Evolutionary conservation across 2,113 vertebrate species (phyloP), one percentile per base, ranked within the genome.

Genomic region (Okapia johnstoni): DNA sequence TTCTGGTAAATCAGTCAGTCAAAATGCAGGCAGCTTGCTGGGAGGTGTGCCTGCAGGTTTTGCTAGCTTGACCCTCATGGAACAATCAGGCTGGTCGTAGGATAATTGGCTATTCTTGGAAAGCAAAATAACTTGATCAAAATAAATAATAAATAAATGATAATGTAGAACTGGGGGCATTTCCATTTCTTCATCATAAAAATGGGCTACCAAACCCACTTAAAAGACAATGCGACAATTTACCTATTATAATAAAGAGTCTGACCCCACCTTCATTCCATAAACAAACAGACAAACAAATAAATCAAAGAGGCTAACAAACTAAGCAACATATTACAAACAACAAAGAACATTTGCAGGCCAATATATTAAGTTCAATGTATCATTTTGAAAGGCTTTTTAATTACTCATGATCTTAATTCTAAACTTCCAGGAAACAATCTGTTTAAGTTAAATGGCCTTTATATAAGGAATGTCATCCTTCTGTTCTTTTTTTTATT

Each of bases 111-210:
- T 84, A 46, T 88, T 88, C 54, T 50, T 61, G 54, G 33, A 89
- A 66, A 63, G 9, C 17, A 81, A 83, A 76, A 81, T 50, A 91
- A 91, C 54, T 50, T 77, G 36, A 80, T 88, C 83, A 79, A 96
- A 97, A 85, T 95, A 85, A 93, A 85, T 55, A 26, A 63, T 63
- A 96, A 96, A 84, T 93, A 85, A 93, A 85, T 61, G 23, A 79
- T 66, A 26, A 60, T 86, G 55, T 30, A 46, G 48, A 76, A 61
- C 26, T 88, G 55, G 79, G 26, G 30, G 80, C 25, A 81, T 79
- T 30, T 84, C 48, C 48, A 52, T 73, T 63, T 19, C 30, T 80
- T 23, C 30, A 54, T 80, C 25, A 80, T 14, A 85, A 50, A 85
- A 85, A 73, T 54, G 52, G 16, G 8, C 83, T 85, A 58, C 57